Conservation (phyloP, 2,888 invertebrate genomes). For the Drosophila aldrichi region DNA sequence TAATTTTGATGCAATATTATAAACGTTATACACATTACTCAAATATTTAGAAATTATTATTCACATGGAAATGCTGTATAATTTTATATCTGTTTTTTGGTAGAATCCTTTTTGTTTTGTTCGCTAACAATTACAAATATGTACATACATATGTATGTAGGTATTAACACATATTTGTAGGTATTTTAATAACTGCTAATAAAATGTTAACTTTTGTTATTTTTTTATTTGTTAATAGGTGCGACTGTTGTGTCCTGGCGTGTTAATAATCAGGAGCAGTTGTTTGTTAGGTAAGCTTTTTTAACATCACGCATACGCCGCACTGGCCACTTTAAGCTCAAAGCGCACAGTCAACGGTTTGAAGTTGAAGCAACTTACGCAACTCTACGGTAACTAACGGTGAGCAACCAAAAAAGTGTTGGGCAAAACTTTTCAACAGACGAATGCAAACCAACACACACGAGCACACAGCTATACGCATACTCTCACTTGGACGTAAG, state of each 20-base stretch:
- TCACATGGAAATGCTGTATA: no score
- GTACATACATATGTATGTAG: no score
- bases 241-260: conserved; percentile 98
- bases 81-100: no score
- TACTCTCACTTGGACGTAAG: conserved; percentile 15
- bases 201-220: background rate
- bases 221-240: conserved; percentile 87
- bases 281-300: conserved; percentile 95
- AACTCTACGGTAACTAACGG: conserved; percentile 72
- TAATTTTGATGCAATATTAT: background rate
- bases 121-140: no score
- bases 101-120: no score
- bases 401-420: conserved; percentile 81
- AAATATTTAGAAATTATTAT: no score
- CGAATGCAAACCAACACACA: conserved; percentile 20
- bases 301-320: conserved; percentile 59
- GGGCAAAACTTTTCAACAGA: conserved; percentile 66
- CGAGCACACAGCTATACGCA: conserved; percentile 25
- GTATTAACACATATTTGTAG: background rate
- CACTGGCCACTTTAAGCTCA: conserved; percentile 57
- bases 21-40: no score
- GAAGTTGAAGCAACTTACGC: conserved; percentile 64
- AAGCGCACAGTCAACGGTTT: conserved; percentile 42
- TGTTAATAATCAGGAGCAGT: conserved; percentile 97
- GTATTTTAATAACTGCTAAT: background rate